A percentile compares a stretch with the other conserved stretches of the same genome.
These are phyloP conservation scores for Heliconius nattereri DNA, from an alignment of 1,140 invertebrate species.

Conservation along the genomic window DNA sequence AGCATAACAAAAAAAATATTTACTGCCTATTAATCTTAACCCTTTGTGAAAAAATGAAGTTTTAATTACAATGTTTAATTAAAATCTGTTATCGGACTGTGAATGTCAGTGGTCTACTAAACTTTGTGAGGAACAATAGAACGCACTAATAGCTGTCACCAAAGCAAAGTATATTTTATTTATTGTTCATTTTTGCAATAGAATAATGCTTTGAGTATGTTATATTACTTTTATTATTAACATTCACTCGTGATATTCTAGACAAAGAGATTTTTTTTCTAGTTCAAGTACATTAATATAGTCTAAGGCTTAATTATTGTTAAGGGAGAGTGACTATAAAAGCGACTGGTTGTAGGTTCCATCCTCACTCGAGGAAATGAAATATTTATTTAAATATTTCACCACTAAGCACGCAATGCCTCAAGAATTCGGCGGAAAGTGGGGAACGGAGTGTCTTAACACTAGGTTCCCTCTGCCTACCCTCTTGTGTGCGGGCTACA, in stretches of 20 bases:
- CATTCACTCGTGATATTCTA: background rate
- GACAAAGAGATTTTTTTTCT: too few species aligned
- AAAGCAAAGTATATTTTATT: background rate
- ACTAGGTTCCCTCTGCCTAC: too few species aligned
- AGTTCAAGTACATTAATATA: too few species aligned
- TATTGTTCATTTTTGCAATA: background rate
- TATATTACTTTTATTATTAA: conserved; percentile 1
- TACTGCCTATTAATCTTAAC: background rate
- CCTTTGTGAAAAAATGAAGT: background rate
- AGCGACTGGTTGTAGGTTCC: too few species aligned
- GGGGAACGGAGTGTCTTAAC: too few species aligned
- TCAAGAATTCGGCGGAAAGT: too few species aligned
- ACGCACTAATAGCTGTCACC: conserved; percentile 3
- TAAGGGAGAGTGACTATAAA: too few species aligned
- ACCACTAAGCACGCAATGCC: too few species aligned
- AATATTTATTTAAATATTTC: too few species aligned
- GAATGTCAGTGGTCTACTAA: background rate
- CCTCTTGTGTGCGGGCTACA: too few species aligned
- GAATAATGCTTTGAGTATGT: background rate
- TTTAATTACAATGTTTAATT: background rate
- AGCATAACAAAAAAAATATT: background rate
- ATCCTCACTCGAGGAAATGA: too few species aligned
- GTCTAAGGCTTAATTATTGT: too few species aligned
- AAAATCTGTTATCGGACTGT: background rate
- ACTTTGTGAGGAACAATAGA: background rate